phyloP scores from a whole-genome alignment of 2,797 vertebrate genomes.

The Onychomys leucogaster region DNA sequence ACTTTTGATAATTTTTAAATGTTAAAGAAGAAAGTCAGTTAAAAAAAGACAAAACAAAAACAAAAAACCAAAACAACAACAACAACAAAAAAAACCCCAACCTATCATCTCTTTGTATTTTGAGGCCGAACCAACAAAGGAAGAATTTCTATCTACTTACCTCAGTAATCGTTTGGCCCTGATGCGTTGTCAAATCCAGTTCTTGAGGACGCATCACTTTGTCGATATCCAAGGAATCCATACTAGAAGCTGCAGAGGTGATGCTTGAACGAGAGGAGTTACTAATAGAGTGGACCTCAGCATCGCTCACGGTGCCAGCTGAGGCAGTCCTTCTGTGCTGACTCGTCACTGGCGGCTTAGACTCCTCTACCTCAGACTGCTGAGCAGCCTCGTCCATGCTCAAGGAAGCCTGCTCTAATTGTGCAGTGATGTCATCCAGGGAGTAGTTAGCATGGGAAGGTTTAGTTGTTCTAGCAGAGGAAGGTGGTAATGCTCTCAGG shows the following conservation, averaged over 20 bases:
- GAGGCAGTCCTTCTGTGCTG: slow-evolving; percentile 96
- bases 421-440: slow-evolving; percentile 98
- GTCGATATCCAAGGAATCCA: slow-evolving; percentile 97
- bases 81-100: not conserved
- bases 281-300: slow-evolving; percentile 92
- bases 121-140: slow-evolving; percentile 5
- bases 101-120: slow-evolving; percentile 1
- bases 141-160: slow-evolving; percentile 79
- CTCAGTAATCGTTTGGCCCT: slow-evolving; percentile 90
- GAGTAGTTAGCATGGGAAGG: slow-evolving; percentile 94
- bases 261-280: slow-evolving; percentile 96
- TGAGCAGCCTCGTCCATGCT: slow-evolving; percentile 98
- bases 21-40: slow-evolving; percentile 26
- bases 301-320: slow-evolving; percentile 95
- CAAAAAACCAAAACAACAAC: not conserved
- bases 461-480: slow-evolving; percentile 90
- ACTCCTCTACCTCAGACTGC: slow-evolving; percentile 87
- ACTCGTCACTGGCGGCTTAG: slow-evolving; percentile 89
- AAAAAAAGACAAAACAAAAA: not conserved
- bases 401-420: slow-evolving; percentile 95
- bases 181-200: slow-evolving; percentile 88
- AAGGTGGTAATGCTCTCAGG: slow-evolving; percentile 91
- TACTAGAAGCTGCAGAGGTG: slow-evolving; percentile 96
- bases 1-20: slow-evolving; percentile 65
- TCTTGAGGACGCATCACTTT: slow-evolving; percentile 92